Base-by-base conservation (phyloP, 2,797 vertebrate species). In the Pseudochaenichthys georgianus region DNA sequence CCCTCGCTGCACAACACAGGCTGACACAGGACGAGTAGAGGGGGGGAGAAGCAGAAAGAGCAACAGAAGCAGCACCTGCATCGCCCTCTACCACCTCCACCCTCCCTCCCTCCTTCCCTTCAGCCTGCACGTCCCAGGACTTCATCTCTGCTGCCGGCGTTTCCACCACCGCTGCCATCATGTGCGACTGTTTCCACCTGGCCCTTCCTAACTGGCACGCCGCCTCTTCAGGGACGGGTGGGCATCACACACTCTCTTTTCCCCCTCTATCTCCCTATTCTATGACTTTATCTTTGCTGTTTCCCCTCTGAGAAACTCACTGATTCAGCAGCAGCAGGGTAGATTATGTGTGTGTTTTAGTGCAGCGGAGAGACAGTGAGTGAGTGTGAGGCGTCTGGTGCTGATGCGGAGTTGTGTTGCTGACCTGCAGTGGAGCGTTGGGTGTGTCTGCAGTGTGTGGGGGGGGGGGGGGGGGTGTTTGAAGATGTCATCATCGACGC, bases 141-240 rank as follows among this genome's bases (percentile, higher is more conserved):
- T 47, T 78, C 45, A 1, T 64, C 63, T 73, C 48, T 3, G 28
- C 73, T 70, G 64, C 71, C 64, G 68, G 78, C 19, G 38, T 50
- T 38, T 28, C 59, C 67, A 43, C 23, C 57, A 3, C 75, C n/a
- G 31, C 81, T 85, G 90, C 92, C 96, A 93, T 92, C 94, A 99
- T 99, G 98, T 99, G 98, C 85, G 98, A 99, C 97, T 99, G 98
- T 92, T 99, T 99, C 94, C 98, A 99, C 92, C 93, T 97, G 93
- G 96, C 97, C 84, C 97, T 99, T 94, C 97, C 98, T 90, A 96
- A 97, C 96, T 99, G 98, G 98, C 96, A 97, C 81, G 97, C 96
- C 74, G 96, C 96, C 94, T 94, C 96, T 82, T 96, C 97, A 86
- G 96, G 96, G 94, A 96, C 96, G 89, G 97, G 98, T 98, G 97